A percentile compares a stretch with the other conserved stretches of the same genome.
Conservation (phyloP, 2,797 vertebrate species). For the Rhinoraja longicauda region DNA sequence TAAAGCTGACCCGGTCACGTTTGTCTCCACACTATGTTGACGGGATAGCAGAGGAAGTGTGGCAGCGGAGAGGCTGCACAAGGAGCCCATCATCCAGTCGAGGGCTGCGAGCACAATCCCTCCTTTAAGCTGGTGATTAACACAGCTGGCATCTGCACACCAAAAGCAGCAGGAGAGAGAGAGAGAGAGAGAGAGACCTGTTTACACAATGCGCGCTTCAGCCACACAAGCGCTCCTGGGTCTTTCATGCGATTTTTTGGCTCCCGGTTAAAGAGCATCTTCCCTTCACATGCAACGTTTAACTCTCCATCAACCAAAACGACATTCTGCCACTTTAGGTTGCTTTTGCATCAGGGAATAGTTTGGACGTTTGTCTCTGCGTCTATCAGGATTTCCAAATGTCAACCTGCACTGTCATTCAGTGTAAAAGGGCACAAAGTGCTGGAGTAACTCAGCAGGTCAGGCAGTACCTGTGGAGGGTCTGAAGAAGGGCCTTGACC, state of each 20-base stretch:
- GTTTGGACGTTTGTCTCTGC: background rate
- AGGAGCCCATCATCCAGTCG: background rate
- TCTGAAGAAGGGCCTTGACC: too few species aligned
- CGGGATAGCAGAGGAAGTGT: background rate
- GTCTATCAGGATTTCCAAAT: background rate
- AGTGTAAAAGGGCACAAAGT: too few species aligned
- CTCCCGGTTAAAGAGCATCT: background rate
- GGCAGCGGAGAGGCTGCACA: background rate
- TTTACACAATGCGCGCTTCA: background rate
- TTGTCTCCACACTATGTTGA: background rate
- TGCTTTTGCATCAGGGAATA: background rate
- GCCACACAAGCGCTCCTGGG: background rate
- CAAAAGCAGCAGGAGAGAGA: background rate
- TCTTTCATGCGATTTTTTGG: background rate
- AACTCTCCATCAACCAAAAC: background rate
- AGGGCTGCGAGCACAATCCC: background rate
- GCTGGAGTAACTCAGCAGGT: too few species aligned
- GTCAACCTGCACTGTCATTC: too few species aligned
- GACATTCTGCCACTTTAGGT: too few species aligned
- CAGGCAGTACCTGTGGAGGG: too few species aligned
- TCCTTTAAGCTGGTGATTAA: background rate
- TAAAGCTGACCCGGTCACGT: constrained; percentile 31
- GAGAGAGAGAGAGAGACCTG: background rate
- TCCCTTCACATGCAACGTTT: background rate
- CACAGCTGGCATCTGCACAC: background rate